Conservation (phyloP, 2,888 invertebrate genomes). For the Adelphocoris suturalis region DNA sequence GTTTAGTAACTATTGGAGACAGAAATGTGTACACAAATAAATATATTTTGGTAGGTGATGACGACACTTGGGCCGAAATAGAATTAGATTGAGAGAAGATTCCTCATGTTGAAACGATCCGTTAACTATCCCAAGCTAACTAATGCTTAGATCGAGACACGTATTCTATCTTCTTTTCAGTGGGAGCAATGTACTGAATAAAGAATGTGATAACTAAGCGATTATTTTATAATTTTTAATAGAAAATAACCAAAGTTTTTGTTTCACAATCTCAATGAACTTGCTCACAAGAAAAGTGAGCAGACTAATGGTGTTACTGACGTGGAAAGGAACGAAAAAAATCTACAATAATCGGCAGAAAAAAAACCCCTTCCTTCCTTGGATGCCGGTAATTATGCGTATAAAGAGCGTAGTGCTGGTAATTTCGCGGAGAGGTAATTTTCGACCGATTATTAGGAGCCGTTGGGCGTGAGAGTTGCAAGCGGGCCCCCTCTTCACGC, state of each 20-base stretch:
- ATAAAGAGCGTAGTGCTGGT: conserved; percentile 45
- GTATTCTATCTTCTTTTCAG: no score
- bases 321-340: conserved; percentile 7
- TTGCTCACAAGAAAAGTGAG: background rate
- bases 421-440: conserved; percentile 34
- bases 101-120: no score
- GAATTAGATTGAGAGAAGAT: no score
- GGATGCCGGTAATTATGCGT: conserved; percentile 51
- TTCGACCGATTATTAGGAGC: conserved; percentile 47
- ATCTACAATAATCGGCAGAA: conserved; percentile 12
- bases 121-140: no score
- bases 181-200: no score
- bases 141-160: no score
- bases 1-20: no score
- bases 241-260: background rate
- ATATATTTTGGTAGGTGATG: no score
- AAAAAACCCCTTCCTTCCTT: background rate
- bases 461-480: conserved; percentile 42
- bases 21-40: no score
- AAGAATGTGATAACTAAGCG: no score
- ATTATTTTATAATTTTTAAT: no score
- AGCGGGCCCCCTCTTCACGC: background rate
- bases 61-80: no score
- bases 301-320: conserved; percentile 11
- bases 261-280: background rate